Base-by-base conservation (phyloP, 2,797 vertebrate genomes). In the Notoglanidium macrostoma region DNA sequence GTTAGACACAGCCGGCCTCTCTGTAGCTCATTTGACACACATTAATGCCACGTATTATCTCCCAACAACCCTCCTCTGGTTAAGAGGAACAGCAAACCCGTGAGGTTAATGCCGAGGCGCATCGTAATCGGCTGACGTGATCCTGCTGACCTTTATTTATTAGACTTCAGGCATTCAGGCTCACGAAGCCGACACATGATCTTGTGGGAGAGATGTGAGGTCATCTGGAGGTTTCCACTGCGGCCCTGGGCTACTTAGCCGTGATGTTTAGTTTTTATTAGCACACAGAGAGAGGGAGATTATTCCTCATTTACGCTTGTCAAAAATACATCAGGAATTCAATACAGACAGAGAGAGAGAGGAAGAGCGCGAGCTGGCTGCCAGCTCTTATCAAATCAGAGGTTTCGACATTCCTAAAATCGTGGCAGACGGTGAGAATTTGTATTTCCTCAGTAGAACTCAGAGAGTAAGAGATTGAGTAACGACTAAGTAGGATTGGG, bases 31-130 rank as follows among this genome's bases (percentile, higher is more conserved):
- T 29, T 90, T 87, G 84, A 90, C 89, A 88, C 87, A 74, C 90
- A 89, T 91, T 91, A 87, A 91, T 88, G 84, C 85, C 59, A 67
- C 80, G 81, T 91, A 87, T 89, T 89, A 88, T 89, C 88, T 83
- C 61, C 29, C 63, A 84, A 80, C 85, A 85, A 83, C 61, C 85
- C 77, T 84, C 49, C 10, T 80, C 72, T n/a, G 80, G 76, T 79
- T 72, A 86, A 78, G 68, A 46, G 78, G 57, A 86, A 29, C 77
- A 57, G 68, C 72, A 55, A 40, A 86, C 86, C 68, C 46, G 29
- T 55, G 55, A 88, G 86, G 68, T 87, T 54, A 83, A 83, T 87
- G 84, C 79, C 23, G 55, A 5, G 84, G 72, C 83, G 77, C 78
- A 46, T 55, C 83, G 40, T 86, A 74, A 68, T 83, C 90, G 90